Percentiles rank a stretch among this genome's conserved stretches.
These are phyloP conservation scores for Strix aluco DNA, from an alignment of 2,113 vertebrate species.

Conservation along the genomic window DNA sequence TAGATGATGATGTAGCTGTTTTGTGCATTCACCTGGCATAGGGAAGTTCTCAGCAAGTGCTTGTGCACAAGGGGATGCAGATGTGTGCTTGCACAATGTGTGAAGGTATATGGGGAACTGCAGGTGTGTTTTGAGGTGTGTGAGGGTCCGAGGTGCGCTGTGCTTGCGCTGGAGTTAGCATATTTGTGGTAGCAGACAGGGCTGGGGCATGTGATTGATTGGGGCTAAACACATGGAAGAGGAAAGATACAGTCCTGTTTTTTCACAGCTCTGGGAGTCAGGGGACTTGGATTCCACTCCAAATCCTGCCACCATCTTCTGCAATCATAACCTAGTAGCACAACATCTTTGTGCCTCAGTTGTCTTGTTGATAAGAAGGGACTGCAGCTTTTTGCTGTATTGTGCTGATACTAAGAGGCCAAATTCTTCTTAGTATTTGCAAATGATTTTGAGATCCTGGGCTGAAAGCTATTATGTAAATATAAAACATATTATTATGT, in stretches of 20 bases:
- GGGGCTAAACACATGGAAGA: not conserved
- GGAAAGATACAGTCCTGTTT: fast-evolving
- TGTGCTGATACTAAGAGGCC: not conserved
- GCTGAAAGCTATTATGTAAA: not conserved
- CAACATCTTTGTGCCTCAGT: not conserved
- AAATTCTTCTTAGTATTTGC: not conserved
- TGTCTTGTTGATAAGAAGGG: not conserved
- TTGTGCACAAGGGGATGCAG: not conserved
- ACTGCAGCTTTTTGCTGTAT: not conserved
- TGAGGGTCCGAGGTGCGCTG: not conserved
- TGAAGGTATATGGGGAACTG: not conserved
- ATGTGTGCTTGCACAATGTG: fast-evolving
- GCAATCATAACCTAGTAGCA: fast-evolving
- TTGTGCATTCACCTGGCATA: fast-evolving
- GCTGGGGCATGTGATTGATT: not conserved
- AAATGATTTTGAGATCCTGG: not conserved
- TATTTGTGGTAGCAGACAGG: not conserved
- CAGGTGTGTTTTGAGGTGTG: fast-evolving
- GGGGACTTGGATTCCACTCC: not conserved
- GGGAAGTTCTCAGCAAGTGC: not conserved
- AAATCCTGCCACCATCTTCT: not conserved
- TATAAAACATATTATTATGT: not conserved
- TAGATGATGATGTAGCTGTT: not conserved
- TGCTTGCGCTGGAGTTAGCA: not conserved
- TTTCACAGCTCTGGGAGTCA: not conserved